These are phyloP conservation scores for Uloborus diversus DNA, from an alignment of 1,140 invertebrate species.

Conservation along the genomic window DNA sequence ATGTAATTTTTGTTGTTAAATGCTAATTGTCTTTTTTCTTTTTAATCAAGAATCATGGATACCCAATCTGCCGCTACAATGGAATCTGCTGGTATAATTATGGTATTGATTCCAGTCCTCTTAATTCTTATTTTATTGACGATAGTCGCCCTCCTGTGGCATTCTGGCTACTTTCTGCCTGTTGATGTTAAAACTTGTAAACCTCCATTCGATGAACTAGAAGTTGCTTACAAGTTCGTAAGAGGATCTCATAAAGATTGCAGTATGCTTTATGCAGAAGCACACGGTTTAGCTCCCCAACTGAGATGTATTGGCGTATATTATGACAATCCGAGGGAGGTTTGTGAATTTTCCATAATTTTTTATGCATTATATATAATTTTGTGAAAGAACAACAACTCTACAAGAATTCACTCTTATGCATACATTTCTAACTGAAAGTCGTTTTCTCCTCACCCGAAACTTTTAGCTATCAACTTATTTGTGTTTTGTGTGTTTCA, in stretches of 20 bases:
- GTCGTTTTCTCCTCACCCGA: no score
- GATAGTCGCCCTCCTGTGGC: constrained; percentile 60
- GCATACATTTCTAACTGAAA: no score
- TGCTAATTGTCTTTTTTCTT: no score
- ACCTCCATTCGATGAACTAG: constrained; percentile 63
- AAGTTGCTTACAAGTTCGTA: constrained; percentile 66
- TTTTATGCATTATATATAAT: not conserved
- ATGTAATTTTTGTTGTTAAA: no score
- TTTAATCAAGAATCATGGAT: constrained; percentile 16
- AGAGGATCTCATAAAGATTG: constrained; percentile 66
- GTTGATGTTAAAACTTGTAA: constrained; percentile 63
- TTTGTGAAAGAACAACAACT: not conserved
- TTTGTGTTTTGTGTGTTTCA: no score
- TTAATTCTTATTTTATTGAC: constrained; percentile 62
- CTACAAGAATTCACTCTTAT: no score
- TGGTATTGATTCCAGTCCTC: constrained; percentile 10
- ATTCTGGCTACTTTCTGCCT: constrained; percentile 63
- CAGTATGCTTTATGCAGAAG: constrained; percentile 65
- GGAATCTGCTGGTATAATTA: constrained; percentile 16
- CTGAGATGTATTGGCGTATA: constrained; percentile 66
- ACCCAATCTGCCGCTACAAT: not conserved
- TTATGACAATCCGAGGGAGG: constrained; percentile 67
- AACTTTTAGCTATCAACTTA: no score
- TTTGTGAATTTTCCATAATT: constrained; percentile 52
- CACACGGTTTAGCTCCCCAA: constrained; percentile 62